phyloP scores from a whole-genome alignment of 2,888 invertebrate genomes.

The Nysson spinosus region DNA sequence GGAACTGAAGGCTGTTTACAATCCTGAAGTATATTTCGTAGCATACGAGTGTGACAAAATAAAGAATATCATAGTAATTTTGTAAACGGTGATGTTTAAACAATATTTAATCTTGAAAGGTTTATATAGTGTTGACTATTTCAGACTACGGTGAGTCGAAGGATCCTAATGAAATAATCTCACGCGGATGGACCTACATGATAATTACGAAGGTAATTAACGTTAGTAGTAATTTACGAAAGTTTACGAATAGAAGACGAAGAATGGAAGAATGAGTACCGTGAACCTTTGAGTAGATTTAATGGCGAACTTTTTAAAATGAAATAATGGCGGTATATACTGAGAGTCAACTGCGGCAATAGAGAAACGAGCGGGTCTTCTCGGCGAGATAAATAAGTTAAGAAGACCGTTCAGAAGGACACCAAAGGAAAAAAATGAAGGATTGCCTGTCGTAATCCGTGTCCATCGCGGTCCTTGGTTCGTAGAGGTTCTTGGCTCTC shows the following conservation, averaged over 20 bases:
- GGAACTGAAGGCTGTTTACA: too few relatives aligned
- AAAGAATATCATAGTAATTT: too few relatives aligned
- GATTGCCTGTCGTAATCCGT: conserved; percentile 53
- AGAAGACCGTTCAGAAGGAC: conserved; percentile 25
- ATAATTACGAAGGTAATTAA: conserved; percentile 40
- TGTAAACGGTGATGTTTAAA: too few relatives aligned
- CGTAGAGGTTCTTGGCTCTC: conserved; percentile 48
- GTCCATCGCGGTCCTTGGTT: conserved; percentile 43
- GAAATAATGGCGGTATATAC: conserved; percentile 26
- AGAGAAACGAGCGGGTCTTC: conserved; percentile 4
- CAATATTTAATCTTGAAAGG: neutral
- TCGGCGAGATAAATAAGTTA: conserved; percentile 33
- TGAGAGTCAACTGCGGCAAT: conserved; percentile 6
- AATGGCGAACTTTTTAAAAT: conserved; percentile 37
- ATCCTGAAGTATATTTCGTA: too few relatives aligned
- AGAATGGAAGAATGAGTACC: conserved; percentile 5
- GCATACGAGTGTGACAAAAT: too few relatives aligned
- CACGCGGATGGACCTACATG: neutral
- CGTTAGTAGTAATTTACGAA: conserved; percentile 35
- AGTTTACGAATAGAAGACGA: conserved; percentile 17
- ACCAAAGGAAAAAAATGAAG: conserved; percentile 35
- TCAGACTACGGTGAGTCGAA: neutral
- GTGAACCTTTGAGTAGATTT: conserved; percentile 27
- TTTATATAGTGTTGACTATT: neutral
- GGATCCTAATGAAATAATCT: conserved; percentile 7